A percentile compares a stretch with the other conserved stretches of the same genome.
Conservation (phyloP, 2,888 invertebrate genomes). For the Lamproptera curius region DNA sequence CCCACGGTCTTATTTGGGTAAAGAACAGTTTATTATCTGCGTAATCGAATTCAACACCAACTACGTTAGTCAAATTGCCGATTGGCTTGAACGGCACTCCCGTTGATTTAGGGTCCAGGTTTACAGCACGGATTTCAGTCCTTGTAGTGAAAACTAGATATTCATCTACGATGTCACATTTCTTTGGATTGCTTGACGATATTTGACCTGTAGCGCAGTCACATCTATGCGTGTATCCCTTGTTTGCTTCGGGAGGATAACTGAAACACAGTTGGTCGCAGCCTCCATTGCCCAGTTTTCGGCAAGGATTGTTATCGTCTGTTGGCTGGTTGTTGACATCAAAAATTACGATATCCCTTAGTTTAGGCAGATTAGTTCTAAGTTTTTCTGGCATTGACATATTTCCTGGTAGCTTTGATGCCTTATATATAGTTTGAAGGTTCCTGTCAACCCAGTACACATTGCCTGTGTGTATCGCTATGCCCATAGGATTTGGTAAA, state of each 20-base stretch:
- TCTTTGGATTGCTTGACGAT: constrained; percentile 79
- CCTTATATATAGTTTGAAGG: constrained; percentile 88
- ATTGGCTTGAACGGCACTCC: constrained; percentile 91
- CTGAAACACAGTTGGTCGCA: constrained; percentile 98
- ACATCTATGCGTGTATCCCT: constrained; percentile 82
- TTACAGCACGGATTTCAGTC: constrained; percentile 95
- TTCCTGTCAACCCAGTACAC: constrained; percentile 98
- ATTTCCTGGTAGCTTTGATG: constrained; percentile 87
- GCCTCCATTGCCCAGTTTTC: constrained; percentile 85
- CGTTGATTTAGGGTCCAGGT: constrained; percentile 89
- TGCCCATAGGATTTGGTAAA: constrained; percentile 95
- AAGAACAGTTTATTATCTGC: constrained; percentile 92
- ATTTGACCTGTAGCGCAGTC: constrained; percentile 95
- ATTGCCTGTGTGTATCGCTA: constrained; percentile 89
- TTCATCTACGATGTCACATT: constrained; percentile 91
- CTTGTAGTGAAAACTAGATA: constrained; percentile 96
- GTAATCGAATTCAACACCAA: constrained; percentile 97
- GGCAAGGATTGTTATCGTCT: constrained; percentile 90
- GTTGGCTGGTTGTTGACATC: constrained; percentile 92
- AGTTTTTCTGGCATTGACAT: constrained; percentile 83
- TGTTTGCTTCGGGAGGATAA: constrained; percentile 83
- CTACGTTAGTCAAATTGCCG: constrained; percentile 92
- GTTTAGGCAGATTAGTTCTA: constrained; percentile 88
- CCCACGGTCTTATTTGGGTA: constrained; percentile 95
- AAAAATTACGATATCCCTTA: constrained; percentile 95